Conservation (phyloP, 2,888 invertebrate species). For the Himalopsyche japonica region DNA sequence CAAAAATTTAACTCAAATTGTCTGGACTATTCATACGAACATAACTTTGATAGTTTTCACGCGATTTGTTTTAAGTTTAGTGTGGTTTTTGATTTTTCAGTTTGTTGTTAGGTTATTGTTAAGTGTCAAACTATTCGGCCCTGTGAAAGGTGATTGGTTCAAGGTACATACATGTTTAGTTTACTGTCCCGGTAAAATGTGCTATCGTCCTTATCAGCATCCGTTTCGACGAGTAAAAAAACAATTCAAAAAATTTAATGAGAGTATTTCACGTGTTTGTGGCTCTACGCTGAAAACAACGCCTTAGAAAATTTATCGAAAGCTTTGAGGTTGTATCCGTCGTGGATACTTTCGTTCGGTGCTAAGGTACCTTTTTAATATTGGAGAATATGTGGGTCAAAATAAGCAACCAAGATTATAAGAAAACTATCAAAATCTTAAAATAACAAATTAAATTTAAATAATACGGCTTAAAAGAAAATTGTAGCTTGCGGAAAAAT, state of each 20-base stretch:
- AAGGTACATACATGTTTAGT: constrained; percentile 11
- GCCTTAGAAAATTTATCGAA: neutral
- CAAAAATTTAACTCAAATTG: neutral
- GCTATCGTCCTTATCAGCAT: neutral
- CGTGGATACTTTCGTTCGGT: neutral
- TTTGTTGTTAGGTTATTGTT: constrained; percentile 32
- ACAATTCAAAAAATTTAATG: neutral
- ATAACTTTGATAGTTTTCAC: neutral
- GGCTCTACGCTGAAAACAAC: neutral
- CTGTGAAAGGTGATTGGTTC: neutral
- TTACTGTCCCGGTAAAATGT: constrained; percentile 1
- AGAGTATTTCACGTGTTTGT: neutral
- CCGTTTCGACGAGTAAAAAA: neutral
- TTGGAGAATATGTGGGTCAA: constrained; percentile 19
- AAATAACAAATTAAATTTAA: neutral
- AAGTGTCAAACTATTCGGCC: constrained; percentile 31
- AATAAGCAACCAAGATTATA: neutral
- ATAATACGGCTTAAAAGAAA: too few species aligned
- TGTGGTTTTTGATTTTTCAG: neutral
- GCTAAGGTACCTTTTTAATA: constrained; percentile 19
- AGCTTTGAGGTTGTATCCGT: neutral
- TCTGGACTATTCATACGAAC: neutral
- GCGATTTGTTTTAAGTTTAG: neutral
- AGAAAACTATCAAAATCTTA: neutral
- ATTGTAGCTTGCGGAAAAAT: neutral